Conservation (phyloP, 2,113 vertebrate genomes). For the Xenopus tropicalis region UCB_Xtro_10.0 CM004449.2:80547001-80547500, state of each 20-base stretch:
- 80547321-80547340: conserved; percentile 51
- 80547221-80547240: conserved; percentile 63
- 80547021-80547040: too few species aligned
- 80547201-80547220: conserved; percentile 70
- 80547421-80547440: conserved; percentile 24
- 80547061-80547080: too few species aligned
- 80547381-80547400: neutral
- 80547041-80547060: too few species aligned
- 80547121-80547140: conserved; percentile 6
- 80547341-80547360: conserved; percentile 15
- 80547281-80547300: neutral
- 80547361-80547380: conserved; percentile 19
- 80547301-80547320: conserved; percentile 53
- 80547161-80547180: conserved; percentile 64
- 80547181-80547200: conserved; percentile 89
- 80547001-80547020: too few species aligned
- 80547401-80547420: conserved; percentile 29
- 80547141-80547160: conserved; percentile 84
- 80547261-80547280: neutral
- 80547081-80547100: too few species aligned
- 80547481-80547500: neutral
- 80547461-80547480: neutral
- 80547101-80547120: conserved; percentile 8
- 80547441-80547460: conserved; percentile 11
- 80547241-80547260: conserved; percentile 35